phyloP scores from a whole-genome alignment of 64 coral and sea anemone species.

The Montipora efflorescens region DNA sequence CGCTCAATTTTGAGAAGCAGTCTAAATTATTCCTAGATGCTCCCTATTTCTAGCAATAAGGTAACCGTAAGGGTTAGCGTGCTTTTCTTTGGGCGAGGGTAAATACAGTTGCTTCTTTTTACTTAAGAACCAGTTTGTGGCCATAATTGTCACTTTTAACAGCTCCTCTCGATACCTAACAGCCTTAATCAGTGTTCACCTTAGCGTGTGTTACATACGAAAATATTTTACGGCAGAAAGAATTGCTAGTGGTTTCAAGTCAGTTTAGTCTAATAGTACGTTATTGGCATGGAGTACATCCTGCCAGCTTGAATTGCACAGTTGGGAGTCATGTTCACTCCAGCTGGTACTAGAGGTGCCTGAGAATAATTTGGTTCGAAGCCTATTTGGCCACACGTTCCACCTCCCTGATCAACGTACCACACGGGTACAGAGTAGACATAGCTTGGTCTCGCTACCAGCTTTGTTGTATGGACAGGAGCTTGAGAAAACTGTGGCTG shows the following conservation, averaged over 20 bases:
- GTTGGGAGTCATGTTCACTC: not conserved
- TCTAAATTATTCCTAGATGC: no score
- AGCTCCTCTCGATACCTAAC: no score
- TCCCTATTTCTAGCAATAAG: no score
- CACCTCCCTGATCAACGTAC: conserved; percentile 14
- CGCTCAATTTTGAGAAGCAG: no score
- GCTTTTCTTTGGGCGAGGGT: no score
- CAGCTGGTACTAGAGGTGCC: not conserved
- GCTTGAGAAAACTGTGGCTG: conserved; percentile 22
- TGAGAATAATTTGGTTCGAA: conserved; percentile 15
- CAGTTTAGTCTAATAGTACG: not conserved
- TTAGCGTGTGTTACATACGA: not conserved
- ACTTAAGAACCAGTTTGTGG: no score
- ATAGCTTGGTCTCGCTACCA: not conserved
- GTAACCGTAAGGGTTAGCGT: no score
- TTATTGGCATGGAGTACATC: conserved; percentile 6
- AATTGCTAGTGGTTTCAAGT: not conserved
- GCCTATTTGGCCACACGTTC: not conserved
- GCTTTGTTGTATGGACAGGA: conserved; percentile 3
- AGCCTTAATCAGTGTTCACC: no score
- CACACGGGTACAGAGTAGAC: conserved; percentile 35
- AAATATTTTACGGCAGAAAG: not conserved
- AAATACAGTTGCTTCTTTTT: no score
- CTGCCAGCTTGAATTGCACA: not conserved
- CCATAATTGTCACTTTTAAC: no score